Base-by-base conservation (phyloP, 2,113 vertebrate genomes). In the Leptosomus discolor region DNA sequence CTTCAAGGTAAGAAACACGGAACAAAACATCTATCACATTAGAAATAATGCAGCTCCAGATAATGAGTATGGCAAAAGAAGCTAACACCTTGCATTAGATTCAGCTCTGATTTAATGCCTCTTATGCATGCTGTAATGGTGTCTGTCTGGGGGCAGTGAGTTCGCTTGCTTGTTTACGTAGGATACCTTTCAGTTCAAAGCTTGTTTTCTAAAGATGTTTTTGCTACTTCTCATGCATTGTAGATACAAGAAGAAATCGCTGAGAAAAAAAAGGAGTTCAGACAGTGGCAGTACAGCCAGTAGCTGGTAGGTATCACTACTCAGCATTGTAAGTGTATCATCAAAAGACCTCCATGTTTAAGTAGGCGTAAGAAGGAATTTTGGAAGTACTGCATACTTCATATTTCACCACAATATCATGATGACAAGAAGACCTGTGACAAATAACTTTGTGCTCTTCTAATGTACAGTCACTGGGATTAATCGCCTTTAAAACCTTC, bases 401-500 rank as follows among this genome's bases (percentile, higher is more conserved):
- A 94, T 26, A 68, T 82, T 92, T 95, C 78, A 56, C 29, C 45
- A 82, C 65, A 85, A 64, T 81, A 94, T 69, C n/a, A 29, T 53
- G 54, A 85, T 74, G 79, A 95, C 61, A 90, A 77, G 70, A 94
- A 86, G 64, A 91, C 24, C 57, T 53, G 30, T 85, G 81, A 69
- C 77, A 95, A 96, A 91, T 95, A 90, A 92, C 37, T 88, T 54
- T 30, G 20, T 81, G 61, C 50, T 89, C n/a, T 78, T 83, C 51
- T 87, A 88, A 73, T 80, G 43, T 51, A 85, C 46, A 90, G 56
- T 94, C 68, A 51, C 36, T 61, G 17, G 43, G 48, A 95, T 94
- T 92, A 95, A 97, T 70, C 94, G 87, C 77, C 92, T 95, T 89
- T 91, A 85, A 95, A 97, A 85, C 26, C 88, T 89, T 95, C 53